Evolutionary conservation across 2,113 vertebrate species (phyloP), one percentile per base, ranked within the genome.

Genomic region (Pygoscelis antarcticus): DNA sequence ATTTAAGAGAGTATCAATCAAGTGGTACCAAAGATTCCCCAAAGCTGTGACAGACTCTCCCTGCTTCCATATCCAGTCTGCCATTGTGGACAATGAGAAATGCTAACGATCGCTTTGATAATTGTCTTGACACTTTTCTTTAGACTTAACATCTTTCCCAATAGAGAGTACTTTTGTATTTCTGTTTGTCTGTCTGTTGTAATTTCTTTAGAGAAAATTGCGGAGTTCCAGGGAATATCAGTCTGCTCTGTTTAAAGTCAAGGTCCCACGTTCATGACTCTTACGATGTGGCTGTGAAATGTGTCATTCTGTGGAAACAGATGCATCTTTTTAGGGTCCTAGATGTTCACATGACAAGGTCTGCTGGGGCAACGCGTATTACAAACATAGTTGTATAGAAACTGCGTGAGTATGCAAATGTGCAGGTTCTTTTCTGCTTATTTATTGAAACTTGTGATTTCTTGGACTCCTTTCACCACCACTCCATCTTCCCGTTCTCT

Each of bases 221-320:
- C 7, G 17, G 40, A 58, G 8, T 57, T 79, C 20, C 51, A n/a
- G 32, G 46, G 10, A 49, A 7, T 30, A 55, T 49, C 27, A 22
- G 8, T 68, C n/a, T 66, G 46, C 10, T 74, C 36, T 40, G 9
- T 71, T 68, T 38, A 15, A 84, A 77, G n/a, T n/a, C 65, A 18
- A 38, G 40, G n/a, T 64, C 26, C 23, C 21, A 1, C 0, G 0
- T 23, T 76, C 23, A 0, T 11, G 27, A 38, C 26, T 55, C 20
- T 44, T 49, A 8, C 0, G 3, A 30, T 9, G 40, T 38, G 71
- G 25, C 66, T 79, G 42, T 49, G 47, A 54, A 65, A 38, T 18
- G 4, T 38, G 20, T 29, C 7, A 2, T 71, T 47, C 61, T 60
- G 42, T 65, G 51, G 15, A 68, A 36, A 68, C 11, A 36, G 16